Evolutionary conservation across 1,140 invertebrate species (phyloP), one percentile per base, ranked within the genome.

Genomic region (Bathynomus jamesi): DNA sequence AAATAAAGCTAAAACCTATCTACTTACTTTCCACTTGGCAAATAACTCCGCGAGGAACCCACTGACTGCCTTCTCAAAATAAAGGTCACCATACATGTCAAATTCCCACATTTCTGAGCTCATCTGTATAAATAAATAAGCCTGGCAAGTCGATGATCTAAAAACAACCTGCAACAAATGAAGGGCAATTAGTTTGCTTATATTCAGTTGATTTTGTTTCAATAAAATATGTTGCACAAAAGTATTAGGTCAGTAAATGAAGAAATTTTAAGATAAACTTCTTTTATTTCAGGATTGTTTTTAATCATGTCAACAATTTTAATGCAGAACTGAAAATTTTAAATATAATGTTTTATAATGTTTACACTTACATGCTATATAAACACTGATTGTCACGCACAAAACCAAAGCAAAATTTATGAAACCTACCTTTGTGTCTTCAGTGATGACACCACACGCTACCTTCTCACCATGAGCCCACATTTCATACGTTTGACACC

Each of bases 21-120:
- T n/a, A 67, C 79, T 78, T 83, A 88, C 89, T 85, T 95, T 96
- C 97, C 96, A 99, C 80, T 96, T 96, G 74, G 90, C 88, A 87
- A 99, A 99, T n/a, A 99, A 85, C 83, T 99, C 95, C 2, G 92
- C 88, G 10, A 99, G 83, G 82, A 99, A 99, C 10, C 96, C 96
- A 85, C 98, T 96, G 27, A 87, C 84, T 66, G 87, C 86, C 77
- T 88, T 88, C 78, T 88, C 87, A 85, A 97, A 98, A 81, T 99
- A 99, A 11, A 99, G 83, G 84, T 99, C 96, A 4, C 97, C 97
- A 82, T 98, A 93, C 72, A 97, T 93, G 84, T 99, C 96, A 87
- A 98, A 98, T 79, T 99, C 94, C 96, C 96, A 99, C 97, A 99
- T 99, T 87, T 99, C 97, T 2, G 92, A 93, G 76, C 95, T 98